Base-by-base conservation (phyloP, 2,888 invertebrate genomes). In the Osmoderma eremita region DNA sequence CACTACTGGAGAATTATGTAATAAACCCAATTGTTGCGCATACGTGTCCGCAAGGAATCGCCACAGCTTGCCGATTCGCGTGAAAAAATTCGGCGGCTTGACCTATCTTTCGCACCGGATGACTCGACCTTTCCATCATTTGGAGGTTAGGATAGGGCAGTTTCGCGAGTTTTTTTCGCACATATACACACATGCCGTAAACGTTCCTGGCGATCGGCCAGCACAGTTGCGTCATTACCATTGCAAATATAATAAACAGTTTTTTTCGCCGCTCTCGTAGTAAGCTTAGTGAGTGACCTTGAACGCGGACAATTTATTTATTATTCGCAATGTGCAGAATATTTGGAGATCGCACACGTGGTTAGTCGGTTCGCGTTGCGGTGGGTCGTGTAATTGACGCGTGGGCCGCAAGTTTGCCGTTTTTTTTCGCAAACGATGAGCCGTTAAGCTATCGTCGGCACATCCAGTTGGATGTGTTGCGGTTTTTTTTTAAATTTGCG, bases 81-180 rank as follows among this genome's bases (percentile, higher is more conserved):
- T 20, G 53, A 45, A 67, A 30, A 61, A 54, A 48, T 65, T 42
- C 15, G 51, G 41, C 39, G 18, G 13, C 22, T 15, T n/a, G 70
- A 69, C 69, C 67, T 67, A 69, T 69, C 72, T 68, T 65, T 48
- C 63, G 5, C 54, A 48, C 63, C 42, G 53, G 53, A 36, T 13
- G 42, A 6, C 24, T 17, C 12, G 71, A 72, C 72, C 72, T 70
- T 67, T 70, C 68, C 67, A 3, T 50, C 17, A 42, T 69, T 66
- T 65, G 65, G 64, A 69, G 68, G 68, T 72, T 74, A 72, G 68
- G 74, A 72, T 74, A 74, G 74, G 74, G 71, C 74, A 74, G 74
- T 73, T 73, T 72, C 65, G 74, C 74, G 66, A 63, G 62, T 68
- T 72, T 69, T 72, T 71, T 70, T 69, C 65, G 69, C 68, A 67